Evolutionary conservation across 2,888 invertebrate species (phyloP).

Genomic region (Drosophila rubida): DNA sequence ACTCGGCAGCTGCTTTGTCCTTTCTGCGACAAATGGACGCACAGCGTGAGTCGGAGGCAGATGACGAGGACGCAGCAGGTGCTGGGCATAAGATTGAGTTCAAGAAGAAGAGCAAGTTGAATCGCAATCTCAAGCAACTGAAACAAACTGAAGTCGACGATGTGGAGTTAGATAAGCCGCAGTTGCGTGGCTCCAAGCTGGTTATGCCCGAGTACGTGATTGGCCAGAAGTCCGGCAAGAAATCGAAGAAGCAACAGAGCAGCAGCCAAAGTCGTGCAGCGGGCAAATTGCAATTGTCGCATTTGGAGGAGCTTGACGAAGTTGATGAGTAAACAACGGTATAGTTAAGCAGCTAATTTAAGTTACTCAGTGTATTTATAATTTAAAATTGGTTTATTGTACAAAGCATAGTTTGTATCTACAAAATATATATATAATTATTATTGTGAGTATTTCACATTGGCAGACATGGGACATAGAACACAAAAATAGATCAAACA

Average conservation of each 20-base stretch:
- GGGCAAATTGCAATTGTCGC: slow-evolving; percentile 86
- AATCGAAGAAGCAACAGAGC: slow-evolving; percentile 29
- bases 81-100: slow-evolving; percentile 77
- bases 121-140: slow-evolving; percentile 72
- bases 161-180: slow-evolving; percentile 84
- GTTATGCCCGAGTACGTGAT: slow-evolving; percentile 94
- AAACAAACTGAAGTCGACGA: slow-evolving; percentile 73
- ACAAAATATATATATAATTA: slow-evolving; percentile 9
- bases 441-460: slow-evolving; percentile 32
- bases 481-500: neutral
- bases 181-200: slow-evolving; percentile 89
- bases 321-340: slow-evolving; percentile 25
- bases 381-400: slow-evolving; percentile 8
- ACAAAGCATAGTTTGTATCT: too few species aligned
- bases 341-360: slow-evolving; percentile 3
- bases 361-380: slow-evolving; percentile 7
- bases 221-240: slow-evolving; percentile 86
- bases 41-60: slow-evolving; percentile 82
- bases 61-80: slow-evolving; percentile 27
- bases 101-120: slow-evolving; percentile 82
- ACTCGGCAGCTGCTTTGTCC: slow-evolving; percentile 91
- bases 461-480: slow-evolving; percentile 23
- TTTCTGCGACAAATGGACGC: slow-evolving; percentile 90
- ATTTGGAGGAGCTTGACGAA: slow-evolving; percentile 85
- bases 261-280: slow-evolving; percentile 83